These are phyloP conservation scores for Mesoclemmys tuberculata DNA, from an alignment of 2,113 vertebrate species.

Conservation along the genomic window DNA sequence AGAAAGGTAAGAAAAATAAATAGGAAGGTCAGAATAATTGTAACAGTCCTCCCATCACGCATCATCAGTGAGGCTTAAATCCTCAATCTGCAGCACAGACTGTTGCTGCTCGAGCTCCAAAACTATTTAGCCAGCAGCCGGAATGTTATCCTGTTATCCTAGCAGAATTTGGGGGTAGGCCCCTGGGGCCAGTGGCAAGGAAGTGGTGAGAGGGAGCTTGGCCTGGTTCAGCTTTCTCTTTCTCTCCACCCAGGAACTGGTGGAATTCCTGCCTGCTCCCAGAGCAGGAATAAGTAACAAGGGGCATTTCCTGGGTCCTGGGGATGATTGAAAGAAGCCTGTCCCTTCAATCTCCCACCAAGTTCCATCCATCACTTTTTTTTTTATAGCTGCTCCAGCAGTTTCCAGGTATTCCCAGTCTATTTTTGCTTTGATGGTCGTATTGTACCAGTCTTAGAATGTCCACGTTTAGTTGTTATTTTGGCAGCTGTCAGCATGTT, in stretches of 20 bases:
- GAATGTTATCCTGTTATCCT: neutral
- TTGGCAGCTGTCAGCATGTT: neutral
- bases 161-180: neutral
- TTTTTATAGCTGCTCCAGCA: neutral
- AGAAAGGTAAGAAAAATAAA: neutral
- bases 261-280: neutral
- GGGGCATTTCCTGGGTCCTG: neutral
- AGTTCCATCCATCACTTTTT: neutral
- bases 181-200: neutral
- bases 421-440: neutral
- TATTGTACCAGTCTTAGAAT: fast-evolving
- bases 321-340: neutral
- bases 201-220: neutral
- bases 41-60: neutral
- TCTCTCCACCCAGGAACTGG: neutral
- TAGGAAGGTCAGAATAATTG: neutral
- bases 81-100: neutral
- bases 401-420: neutral
- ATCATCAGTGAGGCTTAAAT: neutral
- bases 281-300: neutral
- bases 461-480: neutral
- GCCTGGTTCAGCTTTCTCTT: neutral
- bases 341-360: neutral
- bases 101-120: neutral
- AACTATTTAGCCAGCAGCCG: neutral